Percentiles rank a stretch among this genome's conserved stretches.
Evolutionary conservation across 2,888 invertebrate genomes (phyloP).

Genomic region (Acleris laterana): DNA sequence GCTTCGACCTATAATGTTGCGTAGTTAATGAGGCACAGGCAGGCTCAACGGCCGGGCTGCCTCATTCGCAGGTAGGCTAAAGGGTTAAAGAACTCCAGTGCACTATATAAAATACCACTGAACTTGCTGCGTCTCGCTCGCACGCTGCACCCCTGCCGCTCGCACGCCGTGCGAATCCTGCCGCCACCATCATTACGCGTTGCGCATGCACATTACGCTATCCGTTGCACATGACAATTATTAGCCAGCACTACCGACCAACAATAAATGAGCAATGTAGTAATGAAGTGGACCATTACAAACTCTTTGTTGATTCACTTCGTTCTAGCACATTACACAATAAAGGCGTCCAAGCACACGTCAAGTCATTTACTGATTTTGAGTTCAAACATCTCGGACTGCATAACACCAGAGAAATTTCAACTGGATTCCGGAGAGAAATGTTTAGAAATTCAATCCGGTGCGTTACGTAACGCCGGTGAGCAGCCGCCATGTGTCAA

Average conservation of each 20-base stretch:
- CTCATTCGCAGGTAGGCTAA: constrained; percentile 85
- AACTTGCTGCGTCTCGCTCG: constrained; percentile 75
- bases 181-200: constrained; percentile 72
- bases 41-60: constrained; percentile 83
- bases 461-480: constrained; percentile 60
- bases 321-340: neutral
- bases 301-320: neutral
- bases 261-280: constrained; percentile 1
- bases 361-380: neutral
- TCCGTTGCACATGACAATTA: constrained; percentile 47
- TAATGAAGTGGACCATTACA: constrained; percentile 5
- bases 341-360: neutral
- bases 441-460: constrained; percentile 51
- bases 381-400: constrained; percentile 15
- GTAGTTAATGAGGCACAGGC: constrained; percentile 75
- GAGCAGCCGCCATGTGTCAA: constrained; percentile 64
- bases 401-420: constrained; percentile 31
- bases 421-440: constrained; percentile 35
- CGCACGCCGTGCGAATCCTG: constrained; percentile 81
- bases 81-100: constrained; percentile 83
- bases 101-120: constrained; percentile 85
- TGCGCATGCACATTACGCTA: constrained; percentile 79
- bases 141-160: constrained; percentile 70
- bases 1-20: constrained; percentile 81
- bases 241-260: constrained; percentile 5